These are phyloP conservation scores for Smittia sp. DNA, from an alignment of 2,888 invertebrate species.

Conservation along the genomic window DNA sequence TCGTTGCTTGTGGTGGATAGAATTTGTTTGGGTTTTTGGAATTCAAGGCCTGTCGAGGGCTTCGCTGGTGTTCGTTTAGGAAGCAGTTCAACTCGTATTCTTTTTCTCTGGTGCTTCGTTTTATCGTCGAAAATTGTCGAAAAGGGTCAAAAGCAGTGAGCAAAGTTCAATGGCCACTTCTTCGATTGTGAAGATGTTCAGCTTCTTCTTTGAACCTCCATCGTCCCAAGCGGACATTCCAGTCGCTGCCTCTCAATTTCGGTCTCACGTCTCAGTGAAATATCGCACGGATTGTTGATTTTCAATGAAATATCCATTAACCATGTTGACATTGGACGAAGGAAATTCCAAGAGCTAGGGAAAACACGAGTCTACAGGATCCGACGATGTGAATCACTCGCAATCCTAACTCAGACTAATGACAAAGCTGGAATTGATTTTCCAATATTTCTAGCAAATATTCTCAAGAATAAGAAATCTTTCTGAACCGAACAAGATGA, in stretches of 20 bases:
- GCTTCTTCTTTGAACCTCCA: neutral
- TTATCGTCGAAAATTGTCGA: neutral
- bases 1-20: neutral
- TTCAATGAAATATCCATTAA: neutral
- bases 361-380: too few species aligned
- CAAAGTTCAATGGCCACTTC: conserved; percentile 12
- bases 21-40: neutral
- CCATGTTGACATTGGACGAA: neutral
- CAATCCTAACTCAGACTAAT: too few species aligned
- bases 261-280: neutral
- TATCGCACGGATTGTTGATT: neutral
- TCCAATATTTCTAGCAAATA: too few species aligned
- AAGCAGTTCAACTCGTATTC: neutral
- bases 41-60: neutral
- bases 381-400: too few species aligned
- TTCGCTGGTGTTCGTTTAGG: neutral
- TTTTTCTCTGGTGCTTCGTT: neutral
- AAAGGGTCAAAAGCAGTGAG: neutral
- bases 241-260: neutral
- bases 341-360: neutral
- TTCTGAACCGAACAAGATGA: too few species aligned
- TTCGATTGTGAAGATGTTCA: neutral
- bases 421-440: too few species aligned
- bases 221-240: neutral
- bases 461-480: too few species aligned